These are phyloP conservation scores for Eustalomyia histrio DNA, from an alignment of 2,888 invertebrate species.

Conservation along the genomic window DNA sequence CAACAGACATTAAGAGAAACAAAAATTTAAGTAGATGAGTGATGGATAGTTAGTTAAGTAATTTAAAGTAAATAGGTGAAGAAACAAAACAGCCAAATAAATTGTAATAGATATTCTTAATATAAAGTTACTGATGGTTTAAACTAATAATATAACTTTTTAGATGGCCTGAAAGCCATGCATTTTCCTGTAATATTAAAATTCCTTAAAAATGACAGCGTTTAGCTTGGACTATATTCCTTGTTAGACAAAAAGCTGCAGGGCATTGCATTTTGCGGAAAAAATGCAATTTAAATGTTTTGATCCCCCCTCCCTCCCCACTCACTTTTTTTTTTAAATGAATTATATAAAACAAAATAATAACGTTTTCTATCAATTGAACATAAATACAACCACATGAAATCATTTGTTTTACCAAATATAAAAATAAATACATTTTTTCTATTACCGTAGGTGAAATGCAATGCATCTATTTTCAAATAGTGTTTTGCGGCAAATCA, in stretches of 20 bases:
- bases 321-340: too few species aligned
- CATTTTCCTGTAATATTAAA: too few species aligned
- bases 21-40: background rate
- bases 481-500: conserved; percentile 57
- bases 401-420: background rate
- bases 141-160: too few species aligned
- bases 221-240: too few species aligned
- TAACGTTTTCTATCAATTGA: background rate
- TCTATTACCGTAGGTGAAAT: conserved; percentile 1
- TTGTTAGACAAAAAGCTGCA: too few species aligned
- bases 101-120: background rate
- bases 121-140: background rate
- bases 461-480: conserved; percentile 26
- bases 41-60: background rate
- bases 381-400: background rate
- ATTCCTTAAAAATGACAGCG: too few species aligned
- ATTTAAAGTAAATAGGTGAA: background rate
- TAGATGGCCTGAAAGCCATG: too few species aligned
- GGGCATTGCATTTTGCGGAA: too few species aligned
- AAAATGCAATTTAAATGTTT: too few species aligned
- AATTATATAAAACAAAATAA: too few species aligned
- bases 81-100: background rate
- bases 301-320: too few species aligned
- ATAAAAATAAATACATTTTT: background rate
- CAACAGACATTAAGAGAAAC: background rate